Conservation (phyloP, 2,888 invertebrate genomes). For the Andrena hattorfiana region DNA sequence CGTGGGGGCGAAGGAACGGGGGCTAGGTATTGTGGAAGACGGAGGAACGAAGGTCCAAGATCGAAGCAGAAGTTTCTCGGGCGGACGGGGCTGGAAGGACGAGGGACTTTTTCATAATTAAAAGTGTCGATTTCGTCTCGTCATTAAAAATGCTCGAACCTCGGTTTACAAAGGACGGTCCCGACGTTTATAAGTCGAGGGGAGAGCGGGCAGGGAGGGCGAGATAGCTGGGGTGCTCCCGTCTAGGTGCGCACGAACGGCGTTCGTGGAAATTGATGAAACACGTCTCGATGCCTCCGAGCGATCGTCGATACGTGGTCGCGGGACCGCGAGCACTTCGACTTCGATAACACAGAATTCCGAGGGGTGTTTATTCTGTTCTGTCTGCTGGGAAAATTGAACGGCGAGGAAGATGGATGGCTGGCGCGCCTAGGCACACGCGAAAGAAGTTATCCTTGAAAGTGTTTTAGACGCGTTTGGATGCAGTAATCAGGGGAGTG, state of each 20-base stretch:
- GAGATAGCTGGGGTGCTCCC: constrained; percentile 26
- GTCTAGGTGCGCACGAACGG: constrained; percentile 43
- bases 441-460: neutral
- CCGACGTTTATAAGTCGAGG: constrained; percentile 31
- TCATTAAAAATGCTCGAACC: constrained; percentile 72
- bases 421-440: too few species aligned
- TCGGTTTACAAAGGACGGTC: constrained; percentile 68
- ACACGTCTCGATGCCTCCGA: constrained; percentile 70
- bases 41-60: constrained; percentile 56
- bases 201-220: neutral
- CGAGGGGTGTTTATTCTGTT: constrained; percentile 30
- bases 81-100: constrained; percentile 15
- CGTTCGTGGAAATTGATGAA: constrained; percentile 76
- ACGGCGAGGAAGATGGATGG: neutral
- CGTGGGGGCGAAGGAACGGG: constrained; percentile 19
- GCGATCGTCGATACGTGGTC: constrained; percentile 64
- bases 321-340: constrained; percentile 35
- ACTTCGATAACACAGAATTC: constrained; percentile 40
- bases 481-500: neutral
- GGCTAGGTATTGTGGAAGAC: constrained; percentile 8
- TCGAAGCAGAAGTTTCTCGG: constrained; percentile 62
- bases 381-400: neutral
- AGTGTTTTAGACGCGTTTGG: neutral
- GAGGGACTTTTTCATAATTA: constrained; percentile 75
- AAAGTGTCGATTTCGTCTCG: constrained; percentile 79